Percentiles rank a stretch among this genome's conserved stretches.
phyloP scores from a whole-genome alignment of 2,113 vertebrate genomes.

The Pluvialis apricaria region DNA sequence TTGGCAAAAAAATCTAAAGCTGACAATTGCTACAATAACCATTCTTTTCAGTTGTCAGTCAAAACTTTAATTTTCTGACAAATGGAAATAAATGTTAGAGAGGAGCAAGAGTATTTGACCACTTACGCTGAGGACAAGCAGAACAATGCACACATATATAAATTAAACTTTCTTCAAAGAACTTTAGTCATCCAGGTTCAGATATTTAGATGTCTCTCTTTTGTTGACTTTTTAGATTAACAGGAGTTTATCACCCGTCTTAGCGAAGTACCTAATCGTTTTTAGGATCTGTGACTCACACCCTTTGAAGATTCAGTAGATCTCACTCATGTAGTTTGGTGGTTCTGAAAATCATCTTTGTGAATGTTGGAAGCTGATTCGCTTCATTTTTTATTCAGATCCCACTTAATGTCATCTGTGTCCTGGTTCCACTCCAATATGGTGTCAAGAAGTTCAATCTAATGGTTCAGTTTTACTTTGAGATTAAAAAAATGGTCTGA shows the following conservation, averaged over 20 bases:
- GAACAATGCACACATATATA: neutral
- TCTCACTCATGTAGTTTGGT: neutral
- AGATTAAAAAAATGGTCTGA: neutral
- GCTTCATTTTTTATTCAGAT: neutral
- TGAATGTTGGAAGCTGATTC: neutral
- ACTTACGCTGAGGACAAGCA: neutral
- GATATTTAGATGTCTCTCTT: neutral
- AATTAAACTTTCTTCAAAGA: neutral
- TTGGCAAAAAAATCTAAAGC: neutral
- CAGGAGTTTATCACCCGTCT: neutral
- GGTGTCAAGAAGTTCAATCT: neutral
- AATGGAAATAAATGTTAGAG: neutral
- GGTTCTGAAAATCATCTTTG: neutral
- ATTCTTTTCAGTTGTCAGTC: neutral
- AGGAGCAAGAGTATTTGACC: neutral
- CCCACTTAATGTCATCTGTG: neutral
- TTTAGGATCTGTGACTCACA: neutral
- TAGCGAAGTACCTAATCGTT: accelerated
- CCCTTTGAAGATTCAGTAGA: neutral
- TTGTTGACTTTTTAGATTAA: neutral
- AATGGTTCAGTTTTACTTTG: neutral
- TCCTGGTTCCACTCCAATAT: neutral
- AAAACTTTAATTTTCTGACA: neutral
- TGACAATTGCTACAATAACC: neutral
- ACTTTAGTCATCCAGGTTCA: neutral